These are phyloP conservation scores for Leptopilina boulardi DNA, from an alignment of 1,140 invertebrate species.

Conservation along the genomic window DNA sequence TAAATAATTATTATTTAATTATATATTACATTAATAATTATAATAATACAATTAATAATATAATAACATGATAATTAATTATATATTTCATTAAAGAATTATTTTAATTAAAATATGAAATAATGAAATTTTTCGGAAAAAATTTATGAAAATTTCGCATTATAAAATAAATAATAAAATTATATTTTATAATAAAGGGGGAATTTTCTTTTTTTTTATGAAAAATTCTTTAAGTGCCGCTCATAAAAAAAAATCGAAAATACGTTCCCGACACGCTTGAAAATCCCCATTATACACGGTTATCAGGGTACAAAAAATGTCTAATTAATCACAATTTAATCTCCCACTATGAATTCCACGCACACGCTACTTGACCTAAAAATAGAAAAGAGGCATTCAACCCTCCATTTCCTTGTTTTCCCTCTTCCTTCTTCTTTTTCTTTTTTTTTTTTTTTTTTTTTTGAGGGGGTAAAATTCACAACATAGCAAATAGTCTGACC, in stretches of 20 bases:
- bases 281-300: neutral
- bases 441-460: too few species aligned
- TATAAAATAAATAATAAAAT: too few species aligned
- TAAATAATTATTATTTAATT: too few species aligned
- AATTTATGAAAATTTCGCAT: too few species aligned
- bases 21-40: too few species aligned
- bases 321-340: constrained; percentile 20
- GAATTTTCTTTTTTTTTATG: too few species aligned
- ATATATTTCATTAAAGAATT: too few species aligned
- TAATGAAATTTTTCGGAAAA: too few species aligned
- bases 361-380: constrained; percentile 28
- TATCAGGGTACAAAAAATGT: neutral
- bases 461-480: neutral
- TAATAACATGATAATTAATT: too few species aligned
- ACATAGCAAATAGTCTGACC: constrained; percentile 8
- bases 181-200: too few species aligned
- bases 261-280: neutral
- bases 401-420: constrained; percentile 22
- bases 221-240: neutral
- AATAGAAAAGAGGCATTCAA: constrained; percentile 19
- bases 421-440: neutral
- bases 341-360: constrained; percentile 21
- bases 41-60: too few species aligned
- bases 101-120: too few species aligned
- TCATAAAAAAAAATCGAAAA: neutral